Evolutionary conservation across 2,797 vertebrate species (phyloP), one percentile per base, ranked within the genome.

Genomic region (Zalophus californianus): DNA sequence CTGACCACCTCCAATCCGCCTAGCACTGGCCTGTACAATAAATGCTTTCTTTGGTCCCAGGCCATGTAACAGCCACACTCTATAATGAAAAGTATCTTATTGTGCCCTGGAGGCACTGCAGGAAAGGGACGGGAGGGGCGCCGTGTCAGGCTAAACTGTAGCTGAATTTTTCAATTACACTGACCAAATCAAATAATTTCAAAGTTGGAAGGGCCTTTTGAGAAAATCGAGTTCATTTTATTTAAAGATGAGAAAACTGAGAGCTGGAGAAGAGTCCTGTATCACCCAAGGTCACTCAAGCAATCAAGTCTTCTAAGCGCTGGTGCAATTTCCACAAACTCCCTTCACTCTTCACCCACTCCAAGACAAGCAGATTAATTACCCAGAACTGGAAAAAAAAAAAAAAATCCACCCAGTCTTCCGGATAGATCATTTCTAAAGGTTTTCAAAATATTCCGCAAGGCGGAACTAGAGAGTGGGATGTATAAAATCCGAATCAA

Each of bases 11-110:
- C 75, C 60, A 96, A 91, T 92, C 90, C 7, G 82, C 85, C 91
- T 62, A 77, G 94, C 87, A 88, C 73, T 72, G 95, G 96, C 66
- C 72, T 62, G 83, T 84, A 97, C 97, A 98, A 98, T 97, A 98
- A 97, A 97, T 95, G 97, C 96, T 97, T 97, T 97, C 97, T 97
- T 97, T 97, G 98, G 96, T 97, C 44, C 44, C 60, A 52, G 89
- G 97, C 97, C 97, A 97, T 72, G 86, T 15, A 94, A 95, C 87
- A 83, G 91, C 41, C 80, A 94, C 96, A 86, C 83, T 97, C 83
- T 84, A 83, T 38, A 92, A 91, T 85, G 25, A 96, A 91, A 95
- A 95, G 94, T 94, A 50, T 90, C 62, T 48, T 94, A 96, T 60
- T 96, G 97, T 97, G 85, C 50, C 58, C 66, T 48, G 52, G 38